Evolutionary conservation across 2,888 invertebrate genomes (phyloP).

Genomic region (Meganola albula): DNA sequence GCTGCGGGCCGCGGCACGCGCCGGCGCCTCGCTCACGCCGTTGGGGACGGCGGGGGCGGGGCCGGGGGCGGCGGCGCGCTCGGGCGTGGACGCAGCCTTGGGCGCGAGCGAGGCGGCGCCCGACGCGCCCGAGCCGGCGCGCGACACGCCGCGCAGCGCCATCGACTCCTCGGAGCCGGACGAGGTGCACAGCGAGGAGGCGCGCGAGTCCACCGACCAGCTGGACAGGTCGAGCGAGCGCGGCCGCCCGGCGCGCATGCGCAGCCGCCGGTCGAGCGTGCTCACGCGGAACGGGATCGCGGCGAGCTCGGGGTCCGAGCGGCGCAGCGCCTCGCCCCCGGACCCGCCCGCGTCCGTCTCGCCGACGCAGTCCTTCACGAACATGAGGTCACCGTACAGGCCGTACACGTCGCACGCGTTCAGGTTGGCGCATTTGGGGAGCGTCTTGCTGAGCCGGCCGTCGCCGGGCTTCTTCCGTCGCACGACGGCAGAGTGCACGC

Average conservation of each 20-base stretch:
- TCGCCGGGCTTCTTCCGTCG: conserved; percentile 67
- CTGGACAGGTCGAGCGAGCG: conserved; percentile 89
- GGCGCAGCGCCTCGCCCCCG: conserved; percentile 84
- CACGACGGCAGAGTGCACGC: conserved; percentile 64
- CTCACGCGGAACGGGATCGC: conserved; percentile 90
- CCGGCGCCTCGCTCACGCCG: conserved; percentile 35
- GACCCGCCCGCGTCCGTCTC: conserved; percentile 84
- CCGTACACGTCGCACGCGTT: conserved; percentile 92
- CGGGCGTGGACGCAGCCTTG: conserved; percentile 67
- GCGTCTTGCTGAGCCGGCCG: conserved; percentile 85
- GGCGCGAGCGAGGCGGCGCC: conserved; percentile 78
- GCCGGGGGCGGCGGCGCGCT: conserved; percentile 59
- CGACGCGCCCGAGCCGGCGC: conserved; percentile 87
- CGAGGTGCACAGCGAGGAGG: conserved; percentile 88
- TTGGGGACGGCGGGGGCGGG: conserved; percentile 58
- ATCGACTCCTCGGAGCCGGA: conserved; percentile 92
- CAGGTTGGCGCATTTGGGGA: conserved; percentile 84
- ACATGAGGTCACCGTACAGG: conserved; percentile 92
- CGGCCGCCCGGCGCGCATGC: conserved; percentile 89
- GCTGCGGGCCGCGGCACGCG: conserved; percentile 55
- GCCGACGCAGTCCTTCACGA: conserved; percentile 91
- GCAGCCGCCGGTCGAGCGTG: conserved; percentile 86
- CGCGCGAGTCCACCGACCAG: conserved; percentile 92
- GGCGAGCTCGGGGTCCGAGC: conserved; percentile 90
- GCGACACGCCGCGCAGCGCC: conserved; percentile 84